Evolutionary conservation across 2,888 invertebrate species (phyloP).

Genomic region (Ophion ellenae): DNA sequence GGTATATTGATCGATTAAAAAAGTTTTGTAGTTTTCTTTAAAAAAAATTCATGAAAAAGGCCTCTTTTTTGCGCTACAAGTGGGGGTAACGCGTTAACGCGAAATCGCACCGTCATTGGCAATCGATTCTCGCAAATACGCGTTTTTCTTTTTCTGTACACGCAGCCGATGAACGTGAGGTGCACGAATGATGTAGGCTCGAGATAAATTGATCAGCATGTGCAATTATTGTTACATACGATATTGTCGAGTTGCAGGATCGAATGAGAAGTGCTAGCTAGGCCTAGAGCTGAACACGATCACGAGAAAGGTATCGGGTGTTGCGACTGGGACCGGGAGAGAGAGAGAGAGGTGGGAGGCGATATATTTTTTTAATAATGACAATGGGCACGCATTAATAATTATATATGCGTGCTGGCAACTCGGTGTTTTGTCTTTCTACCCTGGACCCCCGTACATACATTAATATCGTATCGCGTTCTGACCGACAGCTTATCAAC

Average conservation of each 20-base stretch:
- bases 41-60: no score
- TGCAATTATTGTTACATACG: not conserved
- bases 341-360: constrained; percentile 29
- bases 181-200: not conserved
- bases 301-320: constrained; percentile 61
- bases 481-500: constrained; percentile 76
- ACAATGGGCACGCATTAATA: constrained; percentile 29
- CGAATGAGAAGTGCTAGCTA: not conserved
- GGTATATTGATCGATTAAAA: no score
- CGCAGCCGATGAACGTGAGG: not conserved
- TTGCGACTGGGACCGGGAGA: constrained; percentile 5
- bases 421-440: constrained; percentile 80
- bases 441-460: constrained; percentile 70
- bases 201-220: not conserved
- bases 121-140: no score
- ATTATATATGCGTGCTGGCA: constrained; percentile 14
- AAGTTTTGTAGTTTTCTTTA: no score
- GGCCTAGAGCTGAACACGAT: constrained; percentile 11
- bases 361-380: constrained; percentile 58
- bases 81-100: no score
- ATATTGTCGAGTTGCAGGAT: not conserved
- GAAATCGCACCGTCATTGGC: no score
- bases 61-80: no score
- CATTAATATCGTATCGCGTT: constrained; percentile 75
- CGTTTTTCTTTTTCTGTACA: not conserved